Conservation (phyloP, 2,797 vertebrate species). For the Amphiprion clarkii region DNA sequence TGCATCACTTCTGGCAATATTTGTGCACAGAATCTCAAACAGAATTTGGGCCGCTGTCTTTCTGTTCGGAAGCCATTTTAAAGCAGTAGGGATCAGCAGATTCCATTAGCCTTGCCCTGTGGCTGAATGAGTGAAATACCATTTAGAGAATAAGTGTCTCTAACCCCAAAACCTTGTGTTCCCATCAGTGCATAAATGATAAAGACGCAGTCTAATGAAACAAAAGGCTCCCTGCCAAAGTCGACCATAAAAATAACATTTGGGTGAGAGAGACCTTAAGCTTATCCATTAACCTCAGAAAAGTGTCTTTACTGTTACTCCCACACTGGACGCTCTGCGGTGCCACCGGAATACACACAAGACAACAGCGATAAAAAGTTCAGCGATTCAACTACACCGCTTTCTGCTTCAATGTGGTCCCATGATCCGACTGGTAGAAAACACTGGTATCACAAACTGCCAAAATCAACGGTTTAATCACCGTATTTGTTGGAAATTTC, state of each 20-base stretch:
- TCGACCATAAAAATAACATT: constrained; percentile 85
- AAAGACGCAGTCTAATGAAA: constrained; percentile 86
- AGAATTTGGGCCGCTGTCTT: constrained; percentile 65
- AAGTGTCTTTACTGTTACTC: constrained; percentile 61
- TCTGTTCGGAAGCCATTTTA: constrained; percentile 72
- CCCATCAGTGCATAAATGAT: constrained; percentile 86
- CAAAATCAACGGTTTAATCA: constrained; percentile 9
- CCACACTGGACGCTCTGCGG: constrained; percentile 30
- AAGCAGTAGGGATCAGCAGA: constrained; percentile 79
- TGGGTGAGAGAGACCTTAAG: constrained; percentile 76
- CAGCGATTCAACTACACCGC: constrained; percentile 40
- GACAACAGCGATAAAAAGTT: constrained; percentile 53
- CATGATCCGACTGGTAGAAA: constrained; percentile 5
- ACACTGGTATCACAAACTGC: background rate
- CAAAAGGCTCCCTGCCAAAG: constrained; percentile 82
- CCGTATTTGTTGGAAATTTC: background rate
- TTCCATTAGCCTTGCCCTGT: constrained; percentile 86
- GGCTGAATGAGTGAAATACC: constrained; percentile 82
- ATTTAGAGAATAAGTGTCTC: constrained; percentile 84
- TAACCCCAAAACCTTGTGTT: constrained; percentile 82
- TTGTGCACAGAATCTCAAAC: constrained; percentile 64
- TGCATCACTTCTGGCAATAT: constrained; percentile 76
- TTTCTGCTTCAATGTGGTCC: constrained; percentile 17
- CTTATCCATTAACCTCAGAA: constrained; percentile 78
- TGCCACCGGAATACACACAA: constrained; percentile 51